These are phyloP conservation scores for Neomicropteryx cornuta DNA, from an alignment of 1,140 invertebrate species.

Conservation along the genomic window DNA sequence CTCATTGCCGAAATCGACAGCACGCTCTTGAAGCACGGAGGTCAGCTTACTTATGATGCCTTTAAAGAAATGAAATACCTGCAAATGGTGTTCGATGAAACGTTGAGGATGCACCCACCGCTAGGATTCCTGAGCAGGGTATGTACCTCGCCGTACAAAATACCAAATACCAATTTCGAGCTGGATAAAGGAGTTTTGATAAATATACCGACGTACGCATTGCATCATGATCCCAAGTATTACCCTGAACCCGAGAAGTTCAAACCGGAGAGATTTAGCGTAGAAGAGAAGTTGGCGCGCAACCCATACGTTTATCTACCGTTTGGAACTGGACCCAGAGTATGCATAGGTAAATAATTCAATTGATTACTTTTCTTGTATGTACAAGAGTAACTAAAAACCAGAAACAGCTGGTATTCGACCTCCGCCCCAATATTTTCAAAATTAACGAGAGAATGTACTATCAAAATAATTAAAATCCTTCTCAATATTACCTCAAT, in stretches of 20 bases:
- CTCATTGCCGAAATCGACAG: conserved; percentile 37
- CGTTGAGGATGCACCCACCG: conserved; percentile 43
- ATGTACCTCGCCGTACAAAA: conserved; percentile 14
- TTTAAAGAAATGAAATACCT: conserved; percentile 35
- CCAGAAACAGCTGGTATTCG: too few species aligned
- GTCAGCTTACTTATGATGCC: conserved; percentile 25
- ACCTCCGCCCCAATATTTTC: too few species aligned
- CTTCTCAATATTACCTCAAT: too few species aligned
- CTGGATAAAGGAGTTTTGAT: conserved; percentile 31
- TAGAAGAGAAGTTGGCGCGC: conserved; percentile 5
- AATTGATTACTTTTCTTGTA: too few species aligned
- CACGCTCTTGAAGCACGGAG: conserved; percentile 18
- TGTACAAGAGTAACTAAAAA: too few species aligned
- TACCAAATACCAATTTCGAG: conserved; percentile 21
- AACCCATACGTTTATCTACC: conserved; percentile 12
- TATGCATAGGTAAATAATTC: conserved; percentile 24
- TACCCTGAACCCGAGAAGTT: conserved; percentile 11
- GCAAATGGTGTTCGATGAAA: conserved; percentile 27
- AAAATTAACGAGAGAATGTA: too few species aligned
- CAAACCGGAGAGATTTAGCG: too few species aligned
- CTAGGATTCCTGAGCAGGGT: conserved; percentile 4
- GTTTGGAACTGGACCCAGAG: conserved; percentile 23
- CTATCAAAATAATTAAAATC: too few species aligned
- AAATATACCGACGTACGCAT: conserved; percentile 34
- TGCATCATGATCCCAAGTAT: conserved; percentile 32